phyloP scores from a whole-genome alignment of 2,113 vertebrate species.

The Tenrec ecaudatus region DNA sequence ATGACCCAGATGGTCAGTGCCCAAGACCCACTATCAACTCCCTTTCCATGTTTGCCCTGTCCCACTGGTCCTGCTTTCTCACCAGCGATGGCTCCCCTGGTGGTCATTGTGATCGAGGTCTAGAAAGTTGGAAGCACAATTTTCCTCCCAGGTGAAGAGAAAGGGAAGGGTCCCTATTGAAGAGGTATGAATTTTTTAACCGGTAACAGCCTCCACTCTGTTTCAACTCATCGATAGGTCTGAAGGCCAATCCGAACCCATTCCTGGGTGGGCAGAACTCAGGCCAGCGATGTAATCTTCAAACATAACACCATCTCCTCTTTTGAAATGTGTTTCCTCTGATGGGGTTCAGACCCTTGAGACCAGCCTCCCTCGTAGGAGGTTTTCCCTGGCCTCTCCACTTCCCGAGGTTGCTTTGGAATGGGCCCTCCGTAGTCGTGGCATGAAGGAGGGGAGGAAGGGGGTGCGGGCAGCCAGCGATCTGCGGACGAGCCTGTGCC shows the following conservation, averaged over 20 bases:
- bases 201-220: conserved; percentile 68
- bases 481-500: neutral
- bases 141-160: conserved; percentile 75
- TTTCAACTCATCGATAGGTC: conserved; percentile 35
- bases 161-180: conserved; percentile 70
- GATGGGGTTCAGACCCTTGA: neutral
- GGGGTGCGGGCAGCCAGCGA: neutral
- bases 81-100: neutral
- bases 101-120: conserved; percentile 42
- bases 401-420: neutral
- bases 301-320: conserved; percentile 26
- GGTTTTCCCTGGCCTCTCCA: neutral
- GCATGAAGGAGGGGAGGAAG: too few species aligned
- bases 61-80: neutral
- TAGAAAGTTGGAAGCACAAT: conserved; percentile 87
- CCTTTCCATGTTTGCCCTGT: neutral
- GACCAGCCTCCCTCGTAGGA: neutral
- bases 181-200: conserved; percentile 82
- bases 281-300: conserved; percentile 60
- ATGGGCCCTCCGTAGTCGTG: neutral
- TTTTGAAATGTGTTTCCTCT: conserved; percentile 58
- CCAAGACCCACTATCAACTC: neutral
- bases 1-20: neutral
- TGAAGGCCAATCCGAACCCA: conserved; percentile 3
- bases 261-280: conserved; percentile 11